phyloP scores from a whole-genome alignment of 2,113 vertebrate genomes.

The Siphamia tubifer region DNA sequence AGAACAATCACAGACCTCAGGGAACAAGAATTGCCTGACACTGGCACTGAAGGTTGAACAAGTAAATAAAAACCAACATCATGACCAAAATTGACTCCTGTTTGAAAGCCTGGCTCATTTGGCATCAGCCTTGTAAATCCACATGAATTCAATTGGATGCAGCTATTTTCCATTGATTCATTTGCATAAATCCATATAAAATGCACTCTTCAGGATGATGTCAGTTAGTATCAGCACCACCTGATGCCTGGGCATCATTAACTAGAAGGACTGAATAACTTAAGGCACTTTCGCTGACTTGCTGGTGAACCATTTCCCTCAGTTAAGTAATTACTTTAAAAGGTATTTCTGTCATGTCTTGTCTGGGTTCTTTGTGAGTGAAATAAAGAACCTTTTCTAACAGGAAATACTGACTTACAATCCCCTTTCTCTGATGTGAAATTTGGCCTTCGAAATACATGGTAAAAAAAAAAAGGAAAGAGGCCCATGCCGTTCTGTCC shows the following conservation, averaged over 20 bases:
- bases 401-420: constrained; percentile 48
- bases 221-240: constrained; percentile 82
- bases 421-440: constrained; percentile 41
- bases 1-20: constrained; percentile 62
- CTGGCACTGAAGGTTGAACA: constrained; percentile 16
- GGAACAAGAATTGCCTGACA: constrained; percentile 47
- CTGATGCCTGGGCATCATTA: constrained; percentile 81
- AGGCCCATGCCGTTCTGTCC: constrained; percentile 24
- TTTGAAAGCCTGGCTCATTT: constrained; percentile 63
- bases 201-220: constrained; percentile 79
- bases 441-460: constrained; percentile 43
- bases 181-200: constrained; percentile 89
- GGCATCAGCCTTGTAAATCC: constrained; percentile 70
- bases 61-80: constrained; percentile 26
- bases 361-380: constrained; percentile 52
- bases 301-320: constrained; percentile 34
- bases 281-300: constrained; percentile 39
- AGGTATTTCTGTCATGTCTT: constrained; percentile 48
- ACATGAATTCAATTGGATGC: constrained; percentile 82
- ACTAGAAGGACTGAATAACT: constrained; percentile 42
- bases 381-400: constrained; percentile 58
- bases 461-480: constrained; percentile 25
- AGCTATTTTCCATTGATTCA: constrained; percentile 79
- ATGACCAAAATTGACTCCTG: constrained; percentile 5
- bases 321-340: constrained; percentile 64